Percentiles rank a stretch among this genome's conserved stretches.
Conservation (phyloP, 2,888 invertebrate genomes). For the Orthonychiurus folsomi region DNA sequence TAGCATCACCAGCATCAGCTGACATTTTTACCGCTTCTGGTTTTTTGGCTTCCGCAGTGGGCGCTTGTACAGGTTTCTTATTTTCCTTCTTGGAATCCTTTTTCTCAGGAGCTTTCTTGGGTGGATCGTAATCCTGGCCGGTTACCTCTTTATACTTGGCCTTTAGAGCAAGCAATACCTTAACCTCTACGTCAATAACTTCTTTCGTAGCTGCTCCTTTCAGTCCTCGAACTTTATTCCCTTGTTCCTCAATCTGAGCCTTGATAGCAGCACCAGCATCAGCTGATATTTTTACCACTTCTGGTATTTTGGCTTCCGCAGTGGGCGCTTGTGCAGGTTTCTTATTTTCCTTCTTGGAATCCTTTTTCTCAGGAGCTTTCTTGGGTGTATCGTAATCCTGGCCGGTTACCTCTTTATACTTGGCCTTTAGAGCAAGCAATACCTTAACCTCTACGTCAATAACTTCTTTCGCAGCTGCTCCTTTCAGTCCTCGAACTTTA, state of each 20-base stretch:
- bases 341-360: not conserved
- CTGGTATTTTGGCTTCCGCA: not conserved
- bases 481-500: constrained; percentile 61
- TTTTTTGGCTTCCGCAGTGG: not conserved
- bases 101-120: not conserved
- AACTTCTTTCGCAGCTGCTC: constrained; percentile 46
- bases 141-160: constrained; percentile 15
- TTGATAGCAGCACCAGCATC: constrained; percentile 17
- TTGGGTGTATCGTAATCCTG: constrained; percentile 3
- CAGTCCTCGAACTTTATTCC: constrained; percentile 62
- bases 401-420: constrained; percentile 14
- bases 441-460: constrained; percentile 48
- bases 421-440: constrained; percentile 16
- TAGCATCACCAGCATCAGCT: constrained; percentile 15
- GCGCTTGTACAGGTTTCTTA: not conserved
- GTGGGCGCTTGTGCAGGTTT: not conserved
- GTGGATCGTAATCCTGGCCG: constrained; percentile 7
- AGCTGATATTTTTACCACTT: not conserved
- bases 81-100: not conserved
- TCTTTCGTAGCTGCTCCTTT: constrained; percentile 52
- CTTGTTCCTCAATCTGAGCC: constrained; percentile 42
- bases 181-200: constrained; percentile 49
- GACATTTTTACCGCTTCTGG: not conserved
- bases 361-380: not conserved
- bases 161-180: constrained; percentile 17